Evolutionary conservation across 2,113 vertebrate genomes (phyloP).

Genomic region (Psammodynastes pulverulentus): DNA sequence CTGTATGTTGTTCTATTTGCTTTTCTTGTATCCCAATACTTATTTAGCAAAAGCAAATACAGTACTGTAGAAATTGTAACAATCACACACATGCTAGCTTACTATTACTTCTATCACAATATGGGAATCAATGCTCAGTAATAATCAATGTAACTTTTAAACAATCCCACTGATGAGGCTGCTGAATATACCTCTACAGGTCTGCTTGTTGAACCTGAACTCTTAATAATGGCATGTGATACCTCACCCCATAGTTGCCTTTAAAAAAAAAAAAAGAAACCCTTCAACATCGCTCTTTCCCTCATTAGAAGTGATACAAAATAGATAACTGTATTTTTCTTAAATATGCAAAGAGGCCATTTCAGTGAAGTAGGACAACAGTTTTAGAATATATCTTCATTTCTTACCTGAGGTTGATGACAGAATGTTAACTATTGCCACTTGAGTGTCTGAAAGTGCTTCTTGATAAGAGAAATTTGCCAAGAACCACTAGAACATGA

Average conservation of each 20-base stretch:
- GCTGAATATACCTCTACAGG: background rate
- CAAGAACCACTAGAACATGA: conserved; percentile 86
- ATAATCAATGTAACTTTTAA: background rate
- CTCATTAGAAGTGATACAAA: background rate
- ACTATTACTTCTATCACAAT: background rate
- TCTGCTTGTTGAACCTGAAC: background rate
- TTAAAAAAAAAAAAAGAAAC: background rate
- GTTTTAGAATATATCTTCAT: background rate
- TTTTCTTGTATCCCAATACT: background rate
- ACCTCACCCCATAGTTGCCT: background rate
- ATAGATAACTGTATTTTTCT: background rate
- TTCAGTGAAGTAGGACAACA: background rate
- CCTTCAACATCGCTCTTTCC: background rate
- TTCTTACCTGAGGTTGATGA: conserved; percentile 92
- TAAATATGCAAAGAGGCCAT: background rate
- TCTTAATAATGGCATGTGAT: background rate
- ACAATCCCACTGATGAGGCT: background rate
- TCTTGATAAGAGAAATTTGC: conserved; percentile 97
- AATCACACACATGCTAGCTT: background rate
- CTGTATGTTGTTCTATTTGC: background rate
- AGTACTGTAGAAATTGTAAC: background rate
- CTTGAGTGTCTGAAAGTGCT: conserved; percentile 90
- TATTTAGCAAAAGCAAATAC: background rate
- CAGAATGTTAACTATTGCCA: conserved; percentile 92
- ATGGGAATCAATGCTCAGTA: background rate